A percentile compares a stretch with the other conserved stretches of the same genome.
Evolutionary conservation across 2,797 vertebrate species (phyloP).

Genomic region (Rhyacichthys aspro): DNA sequence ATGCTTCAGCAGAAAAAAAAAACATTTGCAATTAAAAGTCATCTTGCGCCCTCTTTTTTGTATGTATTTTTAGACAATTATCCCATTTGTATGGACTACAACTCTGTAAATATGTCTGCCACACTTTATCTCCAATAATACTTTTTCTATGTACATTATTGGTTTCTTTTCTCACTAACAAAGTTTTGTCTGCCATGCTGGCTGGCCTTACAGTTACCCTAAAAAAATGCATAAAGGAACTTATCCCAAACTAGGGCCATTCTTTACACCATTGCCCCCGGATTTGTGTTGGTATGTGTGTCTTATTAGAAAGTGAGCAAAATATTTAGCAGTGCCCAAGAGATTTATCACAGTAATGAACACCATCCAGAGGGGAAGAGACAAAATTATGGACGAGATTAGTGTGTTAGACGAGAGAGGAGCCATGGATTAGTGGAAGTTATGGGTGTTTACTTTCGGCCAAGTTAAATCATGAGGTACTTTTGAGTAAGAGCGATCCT

Average conservation of each 20-base stretch:
- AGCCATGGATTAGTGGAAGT: slow-evolving; percentile 15
- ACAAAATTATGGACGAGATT: slow-evolving; percentile 31
- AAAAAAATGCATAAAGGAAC: slow-evolving; percentile 35
- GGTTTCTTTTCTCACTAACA: slow-evolving; percentile 9
- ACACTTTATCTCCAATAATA: too few relatives aligned
- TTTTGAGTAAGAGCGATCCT: slow-evolving; percentile 16
- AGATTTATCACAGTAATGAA: slow-evolving; percentile 69
- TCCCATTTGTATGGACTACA: too few relatives aligned
- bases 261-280: slow-evolving; percentile 31
- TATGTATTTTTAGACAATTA: too few relatives aligned
- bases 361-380: slow-evolving; percentile 46
- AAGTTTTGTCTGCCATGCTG: slow-evolving; percentile 7
- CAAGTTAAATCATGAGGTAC: slow-evolving; percentile 29
- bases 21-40: too few relatives aligned
- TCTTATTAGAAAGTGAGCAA: slow-evolving; percentile 55
- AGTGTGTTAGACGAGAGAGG: slow-evolving; percentile 16
- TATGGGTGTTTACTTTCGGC: slow-evolving; percentile 31
- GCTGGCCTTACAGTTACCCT: slow-evolving; percentile 20
- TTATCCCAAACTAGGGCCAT: slow-evolving; percentile 30
- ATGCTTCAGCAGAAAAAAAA: too few relatives aligned
- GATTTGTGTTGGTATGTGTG: slow-evolving; percentile 45
- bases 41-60: neutral
- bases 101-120: too few relatives aligned
- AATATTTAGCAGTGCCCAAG: slow-evolving; percentile 54
- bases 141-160: too few relatives aligned